Percentiles rank a stretch among this genome's conserved stretches.
Evolutionary conservation across 2,797 vertebrate species (phyloP).

Genomic region (Otolemur crassicaudatus): DNA sequence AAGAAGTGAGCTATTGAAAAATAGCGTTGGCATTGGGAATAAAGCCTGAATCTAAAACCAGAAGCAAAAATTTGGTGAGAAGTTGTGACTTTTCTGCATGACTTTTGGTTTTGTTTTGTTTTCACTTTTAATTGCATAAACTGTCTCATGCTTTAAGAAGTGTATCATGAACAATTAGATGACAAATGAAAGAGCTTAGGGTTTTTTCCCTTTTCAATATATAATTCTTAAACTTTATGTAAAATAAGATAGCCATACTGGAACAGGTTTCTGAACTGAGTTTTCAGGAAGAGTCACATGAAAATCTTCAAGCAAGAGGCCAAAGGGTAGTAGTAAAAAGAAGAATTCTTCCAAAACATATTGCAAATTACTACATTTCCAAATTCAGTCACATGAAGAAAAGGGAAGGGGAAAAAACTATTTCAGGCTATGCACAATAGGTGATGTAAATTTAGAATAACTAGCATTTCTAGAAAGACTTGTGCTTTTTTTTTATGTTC

Average conservation of each 20-base stretch:
- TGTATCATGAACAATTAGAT: background rate
- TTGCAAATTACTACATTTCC: conserved; percentile 24
- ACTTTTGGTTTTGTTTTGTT: conserved; percentile 35
- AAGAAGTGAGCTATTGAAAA: conserved; percentile 59
- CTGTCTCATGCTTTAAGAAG: background rate
- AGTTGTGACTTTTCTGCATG: background rate
- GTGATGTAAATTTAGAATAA: conserved; percentile 71
- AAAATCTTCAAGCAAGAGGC: background rate
- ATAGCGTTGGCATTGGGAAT: background rate
- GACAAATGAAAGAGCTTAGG: background rate
- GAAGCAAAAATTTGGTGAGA: background rate
- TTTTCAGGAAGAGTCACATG: conserved; percentile 33
- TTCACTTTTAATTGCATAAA: conserved; percentile 32
- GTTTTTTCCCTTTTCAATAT: background rate
- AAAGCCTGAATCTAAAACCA: background rate
- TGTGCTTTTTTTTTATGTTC: conserved; percentile 84
- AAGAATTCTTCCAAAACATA: background rate
- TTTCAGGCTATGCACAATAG: background rate
- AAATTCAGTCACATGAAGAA: conserved; percentile 37
- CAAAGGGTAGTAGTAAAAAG: background rate
- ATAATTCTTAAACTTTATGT: conserved; percentile 28
- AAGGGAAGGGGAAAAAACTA: background rate
- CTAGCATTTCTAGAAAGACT: conserved; percentile 79
- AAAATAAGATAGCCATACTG: conserved; percentile 5
- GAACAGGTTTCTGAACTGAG: conserved; percentile 7